Evolutionary conservation across 2,888 invertebrate genomes (phyloP).

Genomic region (Cephus pulcher): DNA sequence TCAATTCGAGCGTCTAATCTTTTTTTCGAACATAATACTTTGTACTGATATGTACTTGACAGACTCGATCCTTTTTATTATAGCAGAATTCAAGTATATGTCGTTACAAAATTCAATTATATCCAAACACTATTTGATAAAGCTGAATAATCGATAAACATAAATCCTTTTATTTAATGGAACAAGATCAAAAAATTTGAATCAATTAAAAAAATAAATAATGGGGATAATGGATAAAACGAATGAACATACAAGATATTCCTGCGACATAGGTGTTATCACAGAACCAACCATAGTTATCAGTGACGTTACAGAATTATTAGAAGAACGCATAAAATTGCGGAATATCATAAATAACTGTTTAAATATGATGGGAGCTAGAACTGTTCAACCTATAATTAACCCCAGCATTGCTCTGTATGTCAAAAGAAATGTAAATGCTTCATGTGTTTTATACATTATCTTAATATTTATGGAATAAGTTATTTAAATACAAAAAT

Average conservation of each 20-base stretch:
- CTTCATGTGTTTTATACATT: background rate
- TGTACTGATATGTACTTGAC: background rate
- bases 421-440: background rate
- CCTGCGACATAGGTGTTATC: background rate
- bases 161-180: background rate
- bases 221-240: background rate
- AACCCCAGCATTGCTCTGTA: background rate
- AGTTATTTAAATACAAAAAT: background rate
- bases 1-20: background rate
- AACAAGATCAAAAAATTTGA: background rate
- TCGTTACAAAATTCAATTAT: background rate
- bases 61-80: background rate
- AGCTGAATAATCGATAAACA: background rate
- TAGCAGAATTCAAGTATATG: background rate
- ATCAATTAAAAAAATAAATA: background rate
- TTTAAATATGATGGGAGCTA: conserved; percentile 7
- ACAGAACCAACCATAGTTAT: background rate
- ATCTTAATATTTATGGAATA: background rate
- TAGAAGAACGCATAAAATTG: conserved; percentile 22
- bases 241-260: background rate
- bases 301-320: conserved; percentile 5
- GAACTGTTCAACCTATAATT: conserved; percentile 1
- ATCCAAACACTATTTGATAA: background rate
- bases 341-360: conserved; percentile 18
- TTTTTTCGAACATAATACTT: background rate